Base-by-base conservation (phyloP, 92 coral and sea anemone genomes). In the Parazoanthus swiftii region DNA sequence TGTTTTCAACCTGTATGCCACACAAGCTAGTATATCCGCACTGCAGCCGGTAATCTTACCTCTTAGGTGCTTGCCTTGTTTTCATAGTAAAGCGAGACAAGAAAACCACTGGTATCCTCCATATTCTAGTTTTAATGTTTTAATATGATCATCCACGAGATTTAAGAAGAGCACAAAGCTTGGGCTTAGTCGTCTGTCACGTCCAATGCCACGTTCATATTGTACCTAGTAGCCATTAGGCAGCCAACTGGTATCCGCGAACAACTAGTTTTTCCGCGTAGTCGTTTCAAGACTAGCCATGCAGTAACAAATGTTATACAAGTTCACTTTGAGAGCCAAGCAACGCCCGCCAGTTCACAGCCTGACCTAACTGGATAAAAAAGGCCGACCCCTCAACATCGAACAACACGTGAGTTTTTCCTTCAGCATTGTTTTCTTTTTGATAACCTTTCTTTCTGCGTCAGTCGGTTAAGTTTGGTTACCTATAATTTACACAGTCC, bases 31-130 rank as follows among this genome's bases (percentile, higher is more conserved):
- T 72, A 63, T 63, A 63, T 63, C 25, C 68, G 68, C 76, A 72
- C 39, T 11, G 42, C 76, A 72, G 36, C 14, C 82, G 65, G 21
- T 50, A 46, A 79, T 79, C 82, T 79, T 48, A 50, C 42, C 11
- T 79, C 21, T 79, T 25, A 46, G 37, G 67, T 44, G 38, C 21
- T 79, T 51, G 82, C 82, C 67, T 79, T 79, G 82, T 79, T 79
- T 79, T 79, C 35, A 48, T 79, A 48, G 82, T 79, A 79, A 79
- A 44, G 18, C 67, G 65, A 79, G 82, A 79, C 82, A 79, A 44
- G 67, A 79, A 73, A 39, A 73, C 29, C 77, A 15, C 82, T 48
- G 46, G 29, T 48, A 44, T 18, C 18, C 82, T 50, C 37, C 37
- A 46, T 50, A 73, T 50, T 79, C 67, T 79, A 48, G 20, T 44